phyloP scores from a whole-genome alignment of 2,888 invertebrate genomes.

The Cyclophora albipunctata region DNA sequence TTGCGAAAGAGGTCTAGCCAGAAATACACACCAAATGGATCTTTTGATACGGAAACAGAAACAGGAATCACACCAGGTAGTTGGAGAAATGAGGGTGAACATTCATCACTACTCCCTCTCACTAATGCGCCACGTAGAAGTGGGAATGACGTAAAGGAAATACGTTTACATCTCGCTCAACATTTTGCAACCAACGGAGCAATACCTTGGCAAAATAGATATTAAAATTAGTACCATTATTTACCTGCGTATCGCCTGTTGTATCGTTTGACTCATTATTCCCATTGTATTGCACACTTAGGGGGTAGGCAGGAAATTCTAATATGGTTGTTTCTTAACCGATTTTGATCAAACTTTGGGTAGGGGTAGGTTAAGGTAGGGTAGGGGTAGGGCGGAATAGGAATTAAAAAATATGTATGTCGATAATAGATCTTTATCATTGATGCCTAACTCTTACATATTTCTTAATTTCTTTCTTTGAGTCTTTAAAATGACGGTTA shows the following conservation, averaged over 20 bases:
- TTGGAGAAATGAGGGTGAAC: constrained; percentile 14
- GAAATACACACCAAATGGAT: constrained; percentile 9
- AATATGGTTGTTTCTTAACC: too few relatives aligned
- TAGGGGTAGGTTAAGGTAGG: too few relatives aligned
- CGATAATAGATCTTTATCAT: too few relatives aligned
- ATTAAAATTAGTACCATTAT: constrained; percentile 10
- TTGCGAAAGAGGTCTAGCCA: constrained; percentile 9
- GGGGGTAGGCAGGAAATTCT: too few relatives aligned
- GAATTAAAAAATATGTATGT: too few relatives aligned
- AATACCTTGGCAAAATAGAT: constrained; percentile 16
- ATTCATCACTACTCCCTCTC: constrained; percentile 9
- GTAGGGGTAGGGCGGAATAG: too few relatives aligned
- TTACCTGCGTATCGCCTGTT: constrained; percentile 3
- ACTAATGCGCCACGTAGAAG: constrained; percentile 7
- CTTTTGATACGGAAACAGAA: constrained; percentile 7
- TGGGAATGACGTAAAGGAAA: constrained; percentile 8
- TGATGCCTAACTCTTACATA: too few relatives aligned
- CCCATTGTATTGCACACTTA: constrained; percentile 4
- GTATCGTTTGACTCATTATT: neutral
- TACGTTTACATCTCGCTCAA: constrained; percentile 7
- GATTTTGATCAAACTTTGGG: too few relatives aligned
- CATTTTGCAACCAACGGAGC: constrained; percentile 13
- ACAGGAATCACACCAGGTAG: constrained; percentile 10
- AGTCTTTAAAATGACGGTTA: too few relatives aligned
- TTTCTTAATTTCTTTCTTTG: too few relatives aligned